These are phyloP conservation scores for Alloscopus bannaensis DNA, from an alignment of 2,888 invertebrate species.

Conservation along the genomic window DNA sequence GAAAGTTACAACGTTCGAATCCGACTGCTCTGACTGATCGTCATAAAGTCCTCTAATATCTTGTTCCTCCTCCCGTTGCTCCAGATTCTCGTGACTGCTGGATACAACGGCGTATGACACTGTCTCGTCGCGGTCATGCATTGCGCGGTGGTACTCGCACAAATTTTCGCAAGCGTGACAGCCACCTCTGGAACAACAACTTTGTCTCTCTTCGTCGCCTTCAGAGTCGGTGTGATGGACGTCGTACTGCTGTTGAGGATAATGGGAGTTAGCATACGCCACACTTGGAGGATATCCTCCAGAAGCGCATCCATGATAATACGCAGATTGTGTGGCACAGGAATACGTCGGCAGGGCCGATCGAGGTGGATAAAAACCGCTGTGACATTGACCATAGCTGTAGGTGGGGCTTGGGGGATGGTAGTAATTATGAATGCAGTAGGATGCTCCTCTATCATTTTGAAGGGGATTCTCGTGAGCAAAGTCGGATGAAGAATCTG, in stretches of 20 bases:
- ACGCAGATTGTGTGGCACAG: no score
- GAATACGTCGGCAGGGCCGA: background rate
- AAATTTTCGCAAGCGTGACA: constrained; percentile 10
- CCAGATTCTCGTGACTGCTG: background rate
- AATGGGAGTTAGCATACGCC: no score
- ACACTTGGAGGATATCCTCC: background rate
- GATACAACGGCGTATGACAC: background rate
- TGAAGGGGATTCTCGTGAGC: no score
- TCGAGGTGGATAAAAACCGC: background rate
- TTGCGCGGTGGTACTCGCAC: constrained; percentile 9
- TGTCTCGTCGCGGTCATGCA: background rate
- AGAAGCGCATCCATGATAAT: no score
- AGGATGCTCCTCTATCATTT: background rate
- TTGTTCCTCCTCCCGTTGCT: background rate
- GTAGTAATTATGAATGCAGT: constrained; percentile 3
- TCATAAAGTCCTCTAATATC: no score
- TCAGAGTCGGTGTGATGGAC: no score
- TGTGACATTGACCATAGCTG: background rate
- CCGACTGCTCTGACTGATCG: background rate
- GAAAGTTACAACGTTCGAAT: no score
- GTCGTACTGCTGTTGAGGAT: no score
- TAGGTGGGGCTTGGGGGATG: background rate
- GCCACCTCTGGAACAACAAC: no score
- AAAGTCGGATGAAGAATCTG: no score
- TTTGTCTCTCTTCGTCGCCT: background rate